A percentile compares a stretch with the other conserved stretches of the same genome.
phyloP scores from a whole-genome alignment of 2,797 vertebrate species.

The Myripristis murdjan region DNA sequence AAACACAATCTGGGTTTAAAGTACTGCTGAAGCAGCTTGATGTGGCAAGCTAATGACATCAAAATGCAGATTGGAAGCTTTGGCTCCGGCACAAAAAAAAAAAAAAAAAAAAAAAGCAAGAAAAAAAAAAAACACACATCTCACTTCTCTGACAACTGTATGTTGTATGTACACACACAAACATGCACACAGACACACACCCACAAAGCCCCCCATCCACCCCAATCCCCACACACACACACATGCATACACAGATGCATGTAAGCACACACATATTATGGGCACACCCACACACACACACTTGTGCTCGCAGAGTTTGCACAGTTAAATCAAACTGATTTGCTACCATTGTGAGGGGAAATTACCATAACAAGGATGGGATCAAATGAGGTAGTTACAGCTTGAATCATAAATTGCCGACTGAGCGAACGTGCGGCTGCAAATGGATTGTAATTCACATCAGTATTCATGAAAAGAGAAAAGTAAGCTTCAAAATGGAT shows the following conservation, averaged over 20 bases:
- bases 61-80: conserved; percentile 84
- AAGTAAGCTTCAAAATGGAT: conserved; percentile 72
- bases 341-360: conserved; percentile 81
- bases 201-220: conserved; percentile 60
- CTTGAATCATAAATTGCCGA: conserved; percentile 85
- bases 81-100: conserved; percentile 66
- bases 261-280: background rate
- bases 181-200: conserved; percentile 27
- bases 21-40: conserved; percentile 73
- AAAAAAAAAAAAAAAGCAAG: conserved; percentile 53
- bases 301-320: conserved; percentile 76
- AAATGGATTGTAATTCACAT: conserved; percentile 84
- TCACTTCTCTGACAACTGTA: conserved; percentile 74
- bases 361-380: conserved; percentile 86
- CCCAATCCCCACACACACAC: conserved; percentile 45
- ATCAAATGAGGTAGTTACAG: conserved; percentile 86
- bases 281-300: conserved; percentile 33
- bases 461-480: conserved; percentile 83
- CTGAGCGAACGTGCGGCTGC: conserved; percentile 79
- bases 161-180: conserved; percentile 46
- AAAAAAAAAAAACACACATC: too few species aligned
- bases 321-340: conserved; percentile 87
- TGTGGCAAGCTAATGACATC: conserved; percentile 83
- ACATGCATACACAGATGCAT: conserved; percentile 3
- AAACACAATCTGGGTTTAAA: conserved; percentile 80